Evolutionary conservation across 2,888 invertebrate species (phyloP), one percentile per base, ranked within the genome.

Genomic region (Margaritifera margaritifera): DNA sequence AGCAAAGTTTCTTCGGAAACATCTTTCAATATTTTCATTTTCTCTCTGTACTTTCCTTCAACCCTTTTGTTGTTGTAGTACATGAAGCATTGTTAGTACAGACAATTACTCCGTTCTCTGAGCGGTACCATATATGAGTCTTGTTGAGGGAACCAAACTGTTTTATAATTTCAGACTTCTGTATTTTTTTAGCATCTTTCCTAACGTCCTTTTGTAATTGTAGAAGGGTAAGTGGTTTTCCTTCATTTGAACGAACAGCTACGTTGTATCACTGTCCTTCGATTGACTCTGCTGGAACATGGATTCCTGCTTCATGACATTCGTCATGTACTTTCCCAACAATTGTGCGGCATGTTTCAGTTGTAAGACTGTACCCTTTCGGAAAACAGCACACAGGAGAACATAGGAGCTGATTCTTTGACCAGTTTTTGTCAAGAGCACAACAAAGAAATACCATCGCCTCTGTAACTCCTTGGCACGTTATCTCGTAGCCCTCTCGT

Each of bases 321-420:
- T n/a, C 42, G n/a, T 60, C 42, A 31, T 18, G 27, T 18, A 60
- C 60, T 8, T 60, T 42, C 2, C 3, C 27, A 27, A 27, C 27
- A 27, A 27, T 27, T 4, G 2, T 42, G 22, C 11, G 4, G 50
- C 55, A 51, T 55, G 64, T 64, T 24, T 56, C 56, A 31, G 64
- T 68, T 15, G 31, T 55, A 24, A 69, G 50, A 19, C 65, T 61
- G n/a, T 66, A 69, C 4, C 69, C 65, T 59, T 66, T 69, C 4
- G 63, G 4, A 15, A 51, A 63, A 6, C 6, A 60, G n/a, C 60
- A 60, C 19, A 60, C 25, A 25, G 6, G 60, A 19, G 31, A 25
- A 6, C 6, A 60, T 42, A 6, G n/a, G 2, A 60, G 6, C 31
- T 42, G 42, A 31, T 60, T 42, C 27, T 59, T 22, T 19, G 60